Conservation (phyloP, 2,888 invertebrate species). For the Folsomia manolachei region DNA sequence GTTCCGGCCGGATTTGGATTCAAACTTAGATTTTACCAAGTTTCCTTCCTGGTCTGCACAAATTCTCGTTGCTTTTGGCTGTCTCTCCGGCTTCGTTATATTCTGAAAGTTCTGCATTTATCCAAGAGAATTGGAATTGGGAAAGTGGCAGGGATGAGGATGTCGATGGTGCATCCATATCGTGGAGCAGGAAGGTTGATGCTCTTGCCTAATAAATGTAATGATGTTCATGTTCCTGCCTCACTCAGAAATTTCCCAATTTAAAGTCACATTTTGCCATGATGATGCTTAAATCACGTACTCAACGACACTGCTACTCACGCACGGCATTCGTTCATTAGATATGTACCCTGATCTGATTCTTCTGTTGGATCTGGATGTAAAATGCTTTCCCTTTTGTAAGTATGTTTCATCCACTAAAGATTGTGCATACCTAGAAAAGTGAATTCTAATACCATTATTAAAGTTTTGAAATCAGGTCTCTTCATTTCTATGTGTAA, state of each 20-base stretch:
- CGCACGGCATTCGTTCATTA: slow-evolving; percentile 11
- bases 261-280: slow-evolving; percentile 16
- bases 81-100: no score
- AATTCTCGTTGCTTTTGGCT: not conserved
- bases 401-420: no score
- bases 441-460: no score
- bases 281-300: slow-evolving; percentile 10
- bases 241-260: slow-evolving; percentile 9
- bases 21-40: not conserved
- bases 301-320: slow-evolving; percentile 14
- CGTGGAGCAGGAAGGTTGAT: not conserved
- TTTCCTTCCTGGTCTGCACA: not conserved
- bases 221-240: not conserved
- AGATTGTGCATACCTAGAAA: no score
- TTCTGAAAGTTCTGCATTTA: no score
- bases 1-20: not conserved
- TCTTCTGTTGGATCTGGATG: no score
- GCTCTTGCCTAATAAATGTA: not conserved
- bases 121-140: no score
- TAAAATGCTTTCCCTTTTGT: no score
- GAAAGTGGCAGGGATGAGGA: not conserved
- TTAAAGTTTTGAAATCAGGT: no score
- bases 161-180: not conserved
- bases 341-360: not conserved
- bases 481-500: no score